Evolutionary conservation across 2,888 invertebrate species (phyloP).

Genomic region (Bursaphelenchus okinawaensis): DNA sequence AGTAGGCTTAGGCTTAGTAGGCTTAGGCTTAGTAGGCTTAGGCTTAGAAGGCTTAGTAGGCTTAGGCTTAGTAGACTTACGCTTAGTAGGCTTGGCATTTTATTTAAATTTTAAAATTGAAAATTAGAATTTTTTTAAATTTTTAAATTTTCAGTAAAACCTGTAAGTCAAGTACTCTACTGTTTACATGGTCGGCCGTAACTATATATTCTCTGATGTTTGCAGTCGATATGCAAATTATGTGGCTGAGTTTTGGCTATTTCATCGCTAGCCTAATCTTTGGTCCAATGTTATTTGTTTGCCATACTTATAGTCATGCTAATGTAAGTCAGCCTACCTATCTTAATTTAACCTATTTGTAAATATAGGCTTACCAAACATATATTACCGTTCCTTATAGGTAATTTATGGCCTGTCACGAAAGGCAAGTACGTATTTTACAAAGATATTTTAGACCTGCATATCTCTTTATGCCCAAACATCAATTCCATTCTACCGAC

Average conservation of each 20-base stretch:
- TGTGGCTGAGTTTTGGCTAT: constrained; percentile 7
- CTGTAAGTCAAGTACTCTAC: neutral
- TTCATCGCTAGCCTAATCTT: neutral
- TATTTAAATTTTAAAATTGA: no score
- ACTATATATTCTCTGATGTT: constrained; percentile 9
- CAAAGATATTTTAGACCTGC: constrained; percentile 12
- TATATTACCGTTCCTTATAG: no score
- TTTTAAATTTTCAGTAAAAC: constrained; percentile 14
- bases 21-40: no score
- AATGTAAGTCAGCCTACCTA: neutral
- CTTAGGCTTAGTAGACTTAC: no score
- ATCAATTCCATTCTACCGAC: constrained; percentile 2
- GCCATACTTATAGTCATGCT: constrained; percentile 7
- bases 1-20: no score
- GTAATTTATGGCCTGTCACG: no score
- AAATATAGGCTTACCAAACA: no score
- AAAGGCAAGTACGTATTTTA: no score
- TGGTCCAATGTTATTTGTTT: constrained; percentile 7
- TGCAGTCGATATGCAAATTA: constrained; percentile 8
- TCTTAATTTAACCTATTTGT: neutral
- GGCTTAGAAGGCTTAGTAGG: no score
- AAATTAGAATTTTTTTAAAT: neutral
- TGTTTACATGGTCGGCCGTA: neutral
- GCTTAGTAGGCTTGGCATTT: no score
- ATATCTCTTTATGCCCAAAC: constrained; percentile 8